Conservation (phyloP, 2,113 vertebrate species). For the Epinephelus cyanopodus region DNA sequence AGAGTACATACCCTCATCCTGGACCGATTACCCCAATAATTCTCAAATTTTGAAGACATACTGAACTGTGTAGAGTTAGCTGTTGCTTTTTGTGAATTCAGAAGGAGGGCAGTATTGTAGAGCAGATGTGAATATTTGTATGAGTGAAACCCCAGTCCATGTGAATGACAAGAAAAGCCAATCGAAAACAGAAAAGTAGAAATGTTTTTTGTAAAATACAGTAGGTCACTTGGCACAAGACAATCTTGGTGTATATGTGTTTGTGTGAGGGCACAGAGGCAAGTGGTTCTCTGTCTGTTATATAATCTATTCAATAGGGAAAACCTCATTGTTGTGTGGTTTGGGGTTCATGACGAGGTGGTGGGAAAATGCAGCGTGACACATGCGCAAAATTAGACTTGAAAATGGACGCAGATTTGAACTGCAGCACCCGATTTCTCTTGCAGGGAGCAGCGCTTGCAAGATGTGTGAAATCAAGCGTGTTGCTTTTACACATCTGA, state of each 20-base stretch:
- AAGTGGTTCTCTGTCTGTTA: neutral
- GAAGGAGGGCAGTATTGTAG: constrained; percentile 57
- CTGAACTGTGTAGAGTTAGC: neutral
- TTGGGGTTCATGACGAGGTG: constrained; percentile 47
- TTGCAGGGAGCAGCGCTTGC: neutral
- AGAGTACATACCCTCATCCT: constrained; percentile 60
- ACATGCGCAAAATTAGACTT: constrained; percentile 19
- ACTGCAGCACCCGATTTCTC: constrained; percentile 17
- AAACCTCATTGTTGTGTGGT: constrained; percentile 9
- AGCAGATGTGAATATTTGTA: constrained; percentile 40
- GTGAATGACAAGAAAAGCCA: constrained; percentile 2
- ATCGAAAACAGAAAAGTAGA: neutral
- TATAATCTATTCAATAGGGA: neutral
- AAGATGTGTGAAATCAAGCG: constrained; percentile 6
- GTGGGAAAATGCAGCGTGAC: constrained; percentile 14
- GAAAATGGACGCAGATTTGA: constrained; percentile 23
- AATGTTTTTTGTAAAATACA: neutral
- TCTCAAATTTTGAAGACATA: constrained; percentile 17
- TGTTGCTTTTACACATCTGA: constrained; percentile 2
- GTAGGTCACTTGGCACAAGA: constrained; percentile 53
- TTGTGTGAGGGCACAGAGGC: constrained; percentile 38
- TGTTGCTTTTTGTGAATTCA: constrained; percentile 48
- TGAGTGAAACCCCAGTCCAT: constrained; percentile 38
- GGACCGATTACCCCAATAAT: constrained; percentile 14
- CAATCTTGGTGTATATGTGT: constrained; percentile 35